Evolutionary conservation across 2,797 vertebrate genomes (phyloP).

Genomic region (Petrocephalus schoutedeni): DNA sequence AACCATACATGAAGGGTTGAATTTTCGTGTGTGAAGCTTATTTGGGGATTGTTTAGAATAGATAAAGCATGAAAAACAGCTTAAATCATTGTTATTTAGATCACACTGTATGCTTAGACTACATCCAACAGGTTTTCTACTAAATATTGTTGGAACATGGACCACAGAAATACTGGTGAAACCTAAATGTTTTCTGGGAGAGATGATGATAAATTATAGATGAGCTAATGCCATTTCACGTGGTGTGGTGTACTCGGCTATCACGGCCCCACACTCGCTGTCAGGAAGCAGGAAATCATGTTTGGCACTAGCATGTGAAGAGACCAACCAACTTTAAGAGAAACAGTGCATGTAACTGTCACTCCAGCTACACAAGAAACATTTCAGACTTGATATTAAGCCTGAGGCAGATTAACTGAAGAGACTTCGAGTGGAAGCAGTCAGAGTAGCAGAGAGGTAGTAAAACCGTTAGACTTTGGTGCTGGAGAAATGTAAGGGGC

Average conservation of each 20-base stretch:
- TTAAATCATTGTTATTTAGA: background rate
- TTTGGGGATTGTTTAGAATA: background rate
- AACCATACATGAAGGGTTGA: background rate
- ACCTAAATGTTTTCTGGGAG: constrained; percentile 18
- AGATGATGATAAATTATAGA: constrained; percentile 34
- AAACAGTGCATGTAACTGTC: constrained; percentile 30
- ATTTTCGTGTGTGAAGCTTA: background rate
- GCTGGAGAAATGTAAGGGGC: no score
- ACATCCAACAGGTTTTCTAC: no score
- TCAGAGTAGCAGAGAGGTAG: no score
- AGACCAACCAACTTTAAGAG: constrained; percentile 26
- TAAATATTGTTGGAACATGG: background rate
- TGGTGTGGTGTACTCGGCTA: constrained; percentile 26
- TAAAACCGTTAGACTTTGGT: no score
- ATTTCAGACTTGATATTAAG: constrained; percentile 15
- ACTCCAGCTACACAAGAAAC: constrained; percentile 26
- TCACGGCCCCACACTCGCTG: constrained; percentile 28
- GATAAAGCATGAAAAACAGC: background rate
- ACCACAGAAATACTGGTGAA: background rate
- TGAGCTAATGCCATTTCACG: constrained; percentile 26
- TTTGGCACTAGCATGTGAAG: constrained; percentile 20
- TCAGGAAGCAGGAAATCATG: constrained; percentile 37
- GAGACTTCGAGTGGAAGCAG: background rate
- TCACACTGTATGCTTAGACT: background rate
- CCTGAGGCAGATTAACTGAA: constrained; percentile 23